Percentiles rank a stretch among this genome's conserved stretches.
These are phyloP conservation scores for Caloenas nicobarica DNA, from an alignment of 2,113 vertebrate genomes.

Conservation along the genomic window DNA sequence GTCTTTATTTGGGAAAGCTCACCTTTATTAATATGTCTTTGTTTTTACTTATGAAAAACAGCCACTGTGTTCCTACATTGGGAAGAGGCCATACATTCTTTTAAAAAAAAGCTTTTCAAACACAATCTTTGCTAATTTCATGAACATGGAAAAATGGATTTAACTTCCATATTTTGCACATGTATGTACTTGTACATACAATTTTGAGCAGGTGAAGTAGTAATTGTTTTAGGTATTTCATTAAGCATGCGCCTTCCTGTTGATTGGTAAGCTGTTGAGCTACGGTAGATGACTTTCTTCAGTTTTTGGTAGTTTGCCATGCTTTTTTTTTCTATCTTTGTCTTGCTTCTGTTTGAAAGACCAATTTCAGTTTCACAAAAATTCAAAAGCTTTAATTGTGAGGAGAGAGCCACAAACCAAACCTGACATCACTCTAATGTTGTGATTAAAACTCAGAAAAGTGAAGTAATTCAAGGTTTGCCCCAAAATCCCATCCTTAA, in stretches of 20 bases:
- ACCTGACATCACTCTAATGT: fast-evolving
- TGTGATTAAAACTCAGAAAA: neutral
- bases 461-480: neutral
- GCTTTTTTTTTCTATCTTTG: neutral
- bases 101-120: neutral
- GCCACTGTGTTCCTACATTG: neutral
- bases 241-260: neutral
- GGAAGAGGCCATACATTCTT: neutral
- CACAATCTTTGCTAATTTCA: neutral
- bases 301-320: neutral
- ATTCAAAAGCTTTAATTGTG: neutral
- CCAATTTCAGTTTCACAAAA: neutral
- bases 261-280: neutral
- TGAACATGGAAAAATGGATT: neutral
- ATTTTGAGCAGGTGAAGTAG: neutral
- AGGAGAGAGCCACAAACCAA: neutral
- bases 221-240: neutral
- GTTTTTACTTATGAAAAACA: neutral
- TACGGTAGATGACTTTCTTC: neutral
- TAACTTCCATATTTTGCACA: neutral
- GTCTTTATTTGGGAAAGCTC: neutral
- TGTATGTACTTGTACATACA: neutral
- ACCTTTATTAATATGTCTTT: neutral
- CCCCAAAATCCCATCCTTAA: neutral
- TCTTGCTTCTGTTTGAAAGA: neutral